Percentiles rank a stretch among this genome's conserved stretches.
Evolutionary conservation across 2,888 invertebrate genomes (phyloP).

Genomic region (Myopa tessellatipennis): DNA sequence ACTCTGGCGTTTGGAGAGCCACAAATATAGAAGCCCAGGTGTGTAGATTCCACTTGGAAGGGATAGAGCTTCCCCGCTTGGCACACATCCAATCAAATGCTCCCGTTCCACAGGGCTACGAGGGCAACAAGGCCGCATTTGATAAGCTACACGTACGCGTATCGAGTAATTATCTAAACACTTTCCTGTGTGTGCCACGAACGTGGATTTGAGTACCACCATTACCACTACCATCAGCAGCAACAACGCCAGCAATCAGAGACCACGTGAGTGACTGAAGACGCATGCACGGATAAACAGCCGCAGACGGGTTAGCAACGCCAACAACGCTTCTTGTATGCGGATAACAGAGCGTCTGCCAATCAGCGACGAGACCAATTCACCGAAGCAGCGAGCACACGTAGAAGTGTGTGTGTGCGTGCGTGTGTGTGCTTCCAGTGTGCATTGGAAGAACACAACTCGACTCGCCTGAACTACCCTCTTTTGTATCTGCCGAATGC

Average conservation of each 20-base stretch:
- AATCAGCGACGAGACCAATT: conserved; percentile 40
- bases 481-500: neutral
- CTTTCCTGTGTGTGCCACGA: conserved; percentile 1
- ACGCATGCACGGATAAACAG: conserved; percentile 35
- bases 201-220: neutral
- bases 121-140: neutral
- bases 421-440: conserved; percentile 21
- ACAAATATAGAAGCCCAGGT: no score
- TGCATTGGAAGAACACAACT: neutral
- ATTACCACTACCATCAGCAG: neutral
- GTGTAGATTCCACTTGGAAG: neutral
- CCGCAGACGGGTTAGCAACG: conserved; percentile 3
- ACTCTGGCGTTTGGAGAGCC: no score
- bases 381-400: conserved; percentile 12
- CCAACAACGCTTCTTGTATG: neutral
- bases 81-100: conserved; percentile 21
- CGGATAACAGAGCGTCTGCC: conserved; percentile 33
- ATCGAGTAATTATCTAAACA: conserved; percentile 19
- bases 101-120: neutral
- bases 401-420: conserved; percentile 37
- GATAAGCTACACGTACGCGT: conserved; percentile 14
- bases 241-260: neutral
- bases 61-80: neutral
- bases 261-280: neutral
- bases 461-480: conserved; percentile 13